Percentiles rank a stretch among this genome's conserved stretches.
Evolutionary conservation across 2,113 vertebrate genomes (phyloP).

Genomic region (Loxodonta africana): DNA sequence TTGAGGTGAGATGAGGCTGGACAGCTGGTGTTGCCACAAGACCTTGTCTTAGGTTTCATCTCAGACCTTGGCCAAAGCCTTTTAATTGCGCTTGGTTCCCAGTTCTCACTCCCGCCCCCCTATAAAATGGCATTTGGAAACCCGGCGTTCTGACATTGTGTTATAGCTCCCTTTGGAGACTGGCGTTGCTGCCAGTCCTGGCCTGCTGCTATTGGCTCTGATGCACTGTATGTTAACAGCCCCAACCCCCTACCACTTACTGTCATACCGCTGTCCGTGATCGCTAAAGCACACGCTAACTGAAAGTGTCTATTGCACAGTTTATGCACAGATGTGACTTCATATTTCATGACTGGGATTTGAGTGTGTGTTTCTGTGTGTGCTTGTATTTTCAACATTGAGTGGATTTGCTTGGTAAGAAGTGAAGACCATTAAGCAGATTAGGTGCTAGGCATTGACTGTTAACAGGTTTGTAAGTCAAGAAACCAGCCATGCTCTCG

Average conservation of each 20-base stretch:
- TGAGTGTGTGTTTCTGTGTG: neutral
- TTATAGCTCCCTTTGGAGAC: conserved; percentile 61
- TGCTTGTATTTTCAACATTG: conserved; percentile 16
- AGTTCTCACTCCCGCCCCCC: neutral
- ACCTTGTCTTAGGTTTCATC: conserved; percentile 64
- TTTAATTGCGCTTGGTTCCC: conserved; percentile 53
- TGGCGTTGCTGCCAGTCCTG: conserved; percentile 36
- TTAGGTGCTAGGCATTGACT: conserved; percentile 58
- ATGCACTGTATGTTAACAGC: conserved; percentile 42
- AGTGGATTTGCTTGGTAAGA: conserved; percentile 74
- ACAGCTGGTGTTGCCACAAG: conserved; percentile 63
- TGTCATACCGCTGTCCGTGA: conserved; percentile 24
- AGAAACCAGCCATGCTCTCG: conserved; percentile 65
- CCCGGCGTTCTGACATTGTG: conserved; percentile 49
- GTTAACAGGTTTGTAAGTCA: conserved; percentile 84
- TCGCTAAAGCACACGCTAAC: conserved; percentile 60
- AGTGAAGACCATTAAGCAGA: conserved; percentile 72
- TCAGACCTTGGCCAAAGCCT: conserved; percentile 60
- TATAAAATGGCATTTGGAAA: conserved; percentile 54
- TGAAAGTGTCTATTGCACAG: conserved; percentile 68
- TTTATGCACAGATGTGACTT: conserved; percentile 73
- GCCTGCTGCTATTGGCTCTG: conserved; percentile 61
- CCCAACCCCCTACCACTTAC: conserved; percentile 75
- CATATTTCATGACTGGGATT: conserved; percentile 74
- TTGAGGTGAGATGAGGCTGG: conserved; percentile 62